Conservation (phyloP, 2,797 vertebrate genomes). For the Esox lucius region DNA sequence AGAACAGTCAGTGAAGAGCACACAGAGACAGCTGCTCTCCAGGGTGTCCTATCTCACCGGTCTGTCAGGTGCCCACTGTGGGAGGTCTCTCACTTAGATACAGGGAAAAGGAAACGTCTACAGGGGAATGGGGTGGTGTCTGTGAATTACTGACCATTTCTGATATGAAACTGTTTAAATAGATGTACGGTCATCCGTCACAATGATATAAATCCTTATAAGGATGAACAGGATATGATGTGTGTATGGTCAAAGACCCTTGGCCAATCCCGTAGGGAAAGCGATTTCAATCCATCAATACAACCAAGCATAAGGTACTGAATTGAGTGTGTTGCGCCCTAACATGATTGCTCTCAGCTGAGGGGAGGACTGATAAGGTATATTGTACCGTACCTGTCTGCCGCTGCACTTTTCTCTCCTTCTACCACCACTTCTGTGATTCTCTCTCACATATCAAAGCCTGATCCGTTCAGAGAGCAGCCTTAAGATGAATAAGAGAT, state of each 20-base stretch:
- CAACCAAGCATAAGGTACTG: slow-evolving; percentile 3
- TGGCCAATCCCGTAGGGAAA: background rate
- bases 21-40: slow-evolving; percentile 71
- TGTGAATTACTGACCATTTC: background rate
- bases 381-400: background rate
- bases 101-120: background rate
- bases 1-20: slow-evolving; percentile 69
- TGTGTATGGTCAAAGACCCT: background rate
- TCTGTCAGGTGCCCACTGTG: slow-evolving; percentile 28
- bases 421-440: background rate
- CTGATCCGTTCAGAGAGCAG: background rate
- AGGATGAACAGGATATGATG: background rate
- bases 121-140: background rate
- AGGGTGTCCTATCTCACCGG: slow-evolving; percentile 56
- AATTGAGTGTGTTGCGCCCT: background rate
- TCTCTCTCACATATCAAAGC: background rate
- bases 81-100: slow-evolving; percentile 10
- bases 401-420: background rate
- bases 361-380: slow-evolving; percentile 2
- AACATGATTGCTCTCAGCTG: background rate
- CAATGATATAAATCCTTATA: background rate
- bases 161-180: background rate
- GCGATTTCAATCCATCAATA: background rate
- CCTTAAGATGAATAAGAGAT: background rate
- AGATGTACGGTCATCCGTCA: background rate